These are phyloP conservation scores for Osedax frankpressi DNA, from an alignment of 2,888 invertebrate species.

Conservation along the genomic window DNA sequence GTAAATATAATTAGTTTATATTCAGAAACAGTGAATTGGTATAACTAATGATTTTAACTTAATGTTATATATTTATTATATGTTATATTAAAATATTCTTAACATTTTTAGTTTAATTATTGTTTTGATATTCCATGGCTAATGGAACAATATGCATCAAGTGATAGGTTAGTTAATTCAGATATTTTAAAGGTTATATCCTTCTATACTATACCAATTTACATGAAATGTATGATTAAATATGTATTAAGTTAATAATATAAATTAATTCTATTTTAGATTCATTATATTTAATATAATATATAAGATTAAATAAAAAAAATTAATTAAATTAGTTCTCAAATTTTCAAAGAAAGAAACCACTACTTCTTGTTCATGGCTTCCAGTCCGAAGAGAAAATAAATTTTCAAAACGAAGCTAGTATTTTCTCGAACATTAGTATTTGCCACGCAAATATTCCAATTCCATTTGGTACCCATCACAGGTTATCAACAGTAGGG, in stretches of 20 bases:
- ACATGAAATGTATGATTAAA: not conserved
- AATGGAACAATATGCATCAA: slow-evolving; percentile 64
- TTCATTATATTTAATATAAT: not conserved
- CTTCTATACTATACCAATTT: not conserved
- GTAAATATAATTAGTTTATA: slow-evolving; percentile 26
- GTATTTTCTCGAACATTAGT: slow-evolving; percentile 34
- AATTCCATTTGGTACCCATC: slow-evolving; percentile 71
- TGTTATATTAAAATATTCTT: not conserved
- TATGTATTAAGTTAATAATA: not conserved
- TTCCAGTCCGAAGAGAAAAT: slow-evolving; percentile 53
- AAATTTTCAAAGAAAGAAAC: slow-evolving; percentile 32
- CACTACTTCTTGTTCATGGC: slow-evolving; percentile 63
- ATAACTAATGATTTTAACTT: not conserved
- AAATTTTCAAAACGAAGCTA: slow-evolving; percentile 49
- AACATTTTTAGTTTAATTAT: slow-evolving; percentile 64
- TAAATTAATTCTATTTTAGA: not conserved
- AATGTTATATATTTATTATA: slow-evolving; percentile 5
- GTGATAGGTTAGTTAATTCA: slow-evolving; percentile 52
- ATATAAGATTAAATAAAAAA: not conserved
- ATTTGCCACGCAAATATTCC: slow-evolving; percentile 52
- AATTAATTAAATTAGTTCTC: not conserved
- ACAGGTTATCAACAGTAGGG: slow-evolving; percentile 60
- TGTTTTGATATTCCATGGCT: slow-evolving; percentile 84
- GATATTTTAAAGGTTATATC: not conserved
- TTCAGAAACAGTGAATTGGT: not conserved